These are phyloP conservation scores for Coryphaenoides rupestris DNA, from an alignment of 2,113 vertebrate genomes.

Conservation along the genomic window DNA sequence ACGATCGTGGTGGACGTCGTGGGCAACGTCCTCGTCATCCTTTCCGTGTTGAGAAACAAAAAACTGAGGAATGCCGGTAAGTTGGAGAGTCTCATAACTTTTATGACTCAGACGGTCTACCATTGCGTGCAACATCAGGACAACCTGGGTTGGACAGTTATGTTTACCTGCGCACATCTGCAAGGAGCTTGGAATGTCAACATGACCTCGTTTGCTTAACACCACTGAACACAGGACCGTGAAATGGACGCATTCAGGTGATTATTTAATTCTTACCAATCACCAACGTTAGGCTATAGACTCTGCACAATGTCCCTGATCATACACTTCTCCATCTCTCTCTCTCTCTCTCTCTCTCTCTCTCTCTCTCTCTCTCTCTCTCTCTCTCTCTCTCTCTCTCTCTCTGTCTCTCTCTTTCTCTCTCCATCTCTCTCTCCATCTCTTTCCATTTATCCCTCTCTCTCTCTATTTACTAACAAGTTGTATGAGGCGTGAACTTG, in stretches of 20 bases:
- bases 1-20: slow-evolving; percentile 80
- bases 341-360: background rate
- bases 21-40: slow-evolving; percentile 78
- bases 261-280: too few relatives aligned
- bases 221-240: too few relatives aligned
- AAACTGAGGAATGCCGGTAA: slow-evolving; percentile 82
- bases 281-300: too few relatives aligned
- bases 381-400: background rate
- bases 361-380: background rate
- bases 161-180: background rate
- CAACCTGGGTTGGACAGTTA: background rate
- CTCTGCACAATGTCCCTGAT: too few relatives aligned
- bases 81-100: slow-evolving; percentile 11
- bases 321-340: background rate
- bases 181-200: background rate
- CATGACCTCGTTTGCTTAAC: too few relatives aligned
- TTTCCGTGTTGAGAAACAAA: slow-evolving; percentile 80
- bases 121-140: background rate
- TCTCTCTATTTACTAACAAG: background rate
- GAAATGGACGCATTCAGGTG: too few relatives aligned
- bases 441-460: too few relatives aligned
- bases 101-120: background rate
- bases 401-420: background rate
- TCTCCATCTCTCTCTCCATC: background rate
- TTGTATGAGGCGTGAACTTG: background rate